These are phyloP conservation scores for Alethe castanea DNA, from an alignment of 2,113 vertebrate genomes.

Conservation along the genomic window DNA sequence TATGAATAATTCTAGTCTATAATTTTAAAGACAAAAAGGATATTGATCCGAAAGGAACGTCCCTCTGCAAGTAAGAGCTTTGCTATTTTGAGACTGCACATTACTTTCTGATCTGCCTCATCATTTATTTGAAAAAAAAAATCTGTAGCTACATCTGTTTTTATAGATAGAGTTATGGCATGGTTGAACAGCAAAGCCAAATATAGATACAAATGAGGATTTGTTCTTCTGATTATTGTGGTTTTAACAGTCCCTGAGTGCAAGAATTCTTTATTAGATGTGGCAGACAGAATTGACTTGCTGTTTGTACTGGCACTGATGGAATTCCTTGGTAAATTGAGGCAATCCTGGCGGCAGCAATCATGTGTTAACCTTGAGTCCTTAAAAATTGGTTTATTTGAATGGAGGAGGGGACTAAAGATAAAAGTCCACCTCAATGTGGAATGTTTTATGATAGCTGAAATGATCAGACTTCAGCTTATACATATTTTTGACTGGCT, in stretches of 20 bases:
- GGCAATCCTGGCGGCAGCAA: not conserved
- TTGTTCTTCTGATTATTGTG: not conserved
- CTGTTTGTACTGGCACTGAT: not conserved
- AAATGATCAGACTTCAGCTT: not conserved
- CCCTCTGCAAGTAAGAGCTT: not conserved
- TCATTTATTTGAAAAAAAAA: not conserved
- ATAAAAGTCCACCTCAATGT: not conserved
- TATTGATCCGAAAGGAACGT: not conserved
- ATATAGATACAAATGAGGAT: not conserved
- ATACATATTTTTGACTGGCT: not conserved
- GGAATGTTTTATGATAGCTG: not conserved
- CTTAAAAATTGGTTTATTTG: not conserved
- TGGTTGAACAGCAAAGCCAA: not conserved
- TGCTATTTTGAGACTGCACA: not conserved
- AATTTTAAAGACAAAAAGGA: slow-evolving; percentile 10
- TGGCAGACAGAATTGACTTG: not conserved
- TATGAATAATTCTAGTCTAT: not conserved
- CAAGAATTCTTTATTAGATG: not conserved
- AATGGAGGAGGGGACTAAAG: not conserved
- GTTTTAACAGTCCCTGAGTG: not conserved
- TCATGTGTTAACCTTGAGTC: not conserved
- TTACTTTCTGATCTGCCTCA: not conserved
- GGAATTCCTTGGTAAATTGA: not conserved
- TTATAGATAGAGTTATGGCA: not conserved
- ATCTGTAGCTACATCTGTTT: not conserved